Evolutionary conservation across 2,888 invertebrate genomes (phyloP), one percentile per base, ranked within the genome.

Genomic region (Callimorpha dominula): DNA sequence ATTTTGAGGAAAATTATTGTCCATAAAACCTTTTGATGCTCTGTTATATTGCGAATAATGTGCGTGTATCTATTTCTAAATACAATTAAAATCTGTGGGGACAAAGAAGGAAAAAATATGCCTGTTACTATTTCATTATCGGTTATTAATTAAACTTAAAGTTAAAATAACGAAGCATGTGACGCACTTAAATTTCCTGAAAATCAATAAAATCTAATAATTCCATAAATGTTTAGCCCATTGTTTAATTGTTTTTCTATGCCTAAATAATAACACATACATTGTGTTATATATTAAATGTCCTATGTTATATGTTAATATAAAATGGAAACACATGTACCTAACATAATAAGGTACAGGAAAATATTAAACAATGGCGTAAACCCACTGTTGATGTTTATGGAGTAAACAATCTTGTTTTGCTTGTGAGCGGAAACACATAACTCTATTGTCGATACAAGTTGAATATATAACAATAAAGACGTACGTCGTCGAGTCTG

Each of bases 401-500:
- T 50, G n/a, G 15, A 65, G n/a, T 31, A 57, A 72, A 57, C 64
- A 65, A 49, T 65, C 57, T 68, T 62, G 52, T 62, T 50, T 65
- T 66, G 52, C 20, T 60, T 52, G 46, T 69, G 63, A 72, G 66
- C 65, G 69, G 69, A 75, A 75, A 69, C n/a, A 75, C 40, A 43
- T 71, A 76, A 31, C 65, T 62, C 70, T 67, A 71, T 54, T 83
- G 82, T 84, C 84, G 68, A 76, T 78, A 77, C 72, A 74, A 75
- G 74, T 77, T 57, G 68, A n/a, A 82, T 73, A 81, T 76, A 82
- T 76, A 82, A 76, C 72, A 78, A 78, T 78, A 77, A 81, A 82
- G 74, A 79, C 80, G 81, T 75, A 73, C 73, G 78, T 77, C 66
- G 78, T 76, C 83, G 82, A 86, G 83, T 82, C 83, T 89, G 91